Base-by-base conservation (phyloP, 2,888 invertebrate species). In the Drosophila testacea region DNA sequence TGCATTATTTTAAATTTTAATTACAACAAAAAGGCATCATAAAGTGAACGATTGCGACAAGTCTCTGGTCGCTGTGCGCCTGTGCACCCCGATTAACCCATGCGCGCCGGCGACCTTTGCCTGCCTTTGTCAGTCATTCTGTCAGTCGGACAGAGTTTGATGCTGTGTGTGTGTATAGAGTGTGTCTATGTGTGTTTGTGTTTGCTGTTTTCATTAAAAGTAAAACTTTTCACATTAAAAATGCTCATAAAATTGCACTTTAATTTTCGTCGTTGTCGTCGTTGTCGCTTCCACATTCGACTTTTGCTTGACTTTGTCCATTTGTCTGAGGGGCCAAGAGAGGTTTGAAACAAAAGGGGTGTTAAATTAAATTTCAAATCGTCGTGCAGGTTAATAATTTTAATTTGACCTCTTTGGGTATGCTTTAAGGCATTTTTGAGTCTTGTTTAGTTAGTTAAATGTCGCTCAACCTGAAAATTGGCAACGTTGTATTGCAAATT, bases 231-330 rank as follows among this genome's bases (percentile, higher is more conserved):
- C 75, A 68, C 88, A 89, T 89, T 87, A 89, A 87, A 85, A 85
- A 85, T 89, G 70, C 78, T 70, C 89, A 85, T 85, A 84, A 85
- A 89, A 80, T 76, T 84, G 85, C 83, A 87, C 82, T 87, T 88
- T 88, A 84, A 80, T 84, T 84, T 69, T 75, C 48, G 68, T 67
- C 54, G 71, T 72, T 38, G 69, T 69, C 51, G 69, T 22, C 59
- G 54, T 47, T 28, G 52, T 69, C 56, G 56, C 69, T 68, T 64
- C 64, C 36, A 48, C 61, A 69, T 77, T 79, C 69, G 70, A 67
- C 50, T 59, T 74, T 61, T 65, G 63, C 64, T 70, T 62, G 81
- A 64, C 79, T 70, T 73, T 79, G 81, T 77, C 68, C 75, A 75
- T 57, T 56, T 61, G 41, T n/a, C 1, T 36, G 27, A 6, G 44